Evolutionary conservation across 2,797 vertebrate genomes (phyloP).

Genomic region (Crenuchus spilurus): DNA sequence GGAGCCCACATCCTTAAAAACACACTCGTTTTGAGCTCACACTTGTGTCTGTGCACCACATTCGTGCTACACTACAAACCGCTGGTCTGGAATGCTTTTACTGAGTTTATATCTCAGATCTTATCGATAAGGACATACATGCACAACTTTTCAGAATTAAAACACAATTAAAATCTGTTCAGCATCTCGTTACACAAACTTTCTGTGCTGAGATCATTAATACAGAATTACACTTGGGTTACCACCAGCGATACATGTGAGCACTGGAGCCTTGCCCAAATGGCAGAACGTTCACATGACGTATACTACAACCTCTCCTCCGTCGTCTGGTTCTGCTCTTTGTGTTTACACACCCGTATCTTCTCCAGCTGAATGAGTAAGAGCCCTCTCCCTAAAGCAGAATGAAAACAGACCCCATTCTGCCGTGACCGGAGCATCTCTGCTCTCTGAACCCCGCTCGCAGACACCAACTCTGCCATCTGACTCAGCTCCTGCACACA

Average conservation of each 20-base stretch:
- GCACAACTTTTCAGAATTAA: too few relatives aligned
- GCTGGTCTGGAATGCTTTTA: too few relatives aligned
- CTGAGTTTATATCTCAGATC: too few relatives aligned
- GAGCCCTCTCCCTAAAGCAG: neutral
- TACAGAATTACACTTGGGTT: neutral
- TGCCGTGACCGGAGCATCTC: slow-evolving; percentile 38
- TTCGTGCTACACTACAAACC: too few relatives aligned
- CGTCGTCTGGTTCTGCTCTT: neutral
- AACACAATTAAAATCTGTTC: too few relatives aligned
- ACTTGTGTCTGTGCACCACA: too few relatives aligned
- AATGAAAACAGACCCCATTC: slow-evolving; percentile 9
- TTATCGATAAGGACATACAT: too few relatives aligned
- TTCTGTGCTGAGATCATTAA: neutral
- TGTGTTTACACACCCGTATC: neutral
- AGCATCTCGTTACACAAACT: too few relatives aligned
- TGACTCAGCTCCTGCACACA: slow-evolving; percentile 54
- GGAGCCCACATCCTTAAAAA: too few relatives aligned
- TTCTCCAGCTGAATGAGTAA: neutral
- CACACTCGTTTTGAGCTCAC: too few relatives aligned
- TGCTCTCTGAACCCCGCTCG: slow-evolving; percentile 54
- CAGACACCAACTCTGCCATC: slow-evolving; percentile 12
- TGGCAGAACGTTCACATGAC: neutral
- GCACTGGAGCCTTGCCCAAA: neutral
- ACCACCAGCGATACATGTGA: neutral
- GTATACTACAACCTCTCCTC: neutral